phyloP scores from a whole-genome alignment of 2,888 invertebrate species.

The Zhengitettix transpicula region DNA sequence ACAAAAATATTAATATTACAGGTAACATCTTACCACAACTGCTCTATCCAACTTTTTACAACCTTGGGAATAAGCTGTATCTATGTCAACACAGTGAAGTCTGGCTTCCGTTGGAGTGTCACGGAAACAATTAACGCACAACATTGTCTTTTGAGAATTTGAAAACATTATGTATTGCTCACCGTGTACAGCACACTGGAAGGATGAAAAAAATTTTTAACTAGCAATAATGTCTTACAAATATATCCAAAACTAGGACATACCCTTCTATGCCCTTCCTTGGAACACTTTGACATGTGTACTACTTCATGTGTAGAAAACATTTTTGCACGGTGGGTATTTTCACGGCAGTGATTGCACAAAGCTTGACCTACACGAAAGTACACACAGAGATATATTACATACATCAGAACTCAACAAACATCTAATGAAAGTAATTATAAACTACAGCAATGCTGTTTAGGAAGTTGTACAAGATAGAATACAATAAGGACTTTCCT shows the following conservation, averaged over 20 bases:
- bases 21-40: conserved; percentile 26
- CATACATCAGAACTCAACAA: too few relatives aligned
- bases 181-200: conserved; percentile 45
- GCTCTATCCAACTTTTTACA: conserved; percentile 52
- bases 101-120: conserved; percentile 48
- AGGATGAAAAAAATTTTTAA: conserved; percentile 8
- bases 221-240: not conserved
- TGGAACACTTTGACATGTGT: conserved; percentile 50
- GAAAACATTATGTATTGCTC: conserved; percentile 63
- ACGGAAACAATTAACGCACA: conserved; percentile 58
- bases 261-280: conserved; percentile 46
- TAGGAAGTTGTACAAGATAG: too few relatives aligned
- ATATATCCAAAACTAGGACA: conserved; percentile 14
- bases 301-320: conserved; percentile 56
- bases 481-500: too few relatives aligned
- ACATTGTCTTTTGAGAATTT: conserved; percentile 46
- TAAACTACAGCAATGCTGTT: too few relatives aligned
- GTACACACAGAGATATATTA: too few relatives aligned
- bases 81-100: conserved; percentile 54
- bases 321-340: conserved; percentile 62
- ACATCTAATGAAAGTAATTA: too few relatives aligned
- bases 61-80: conserved; percentile 54
- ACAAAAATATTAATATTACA: too few relatives aligned
- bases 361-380: conserved; percentile 45
- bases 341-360: conserved; percentile 49